Evolutionary conservation across 1,140 invertebrate genomes (phyloP).

Genomic region (Drosophila navojoa): DNA sequence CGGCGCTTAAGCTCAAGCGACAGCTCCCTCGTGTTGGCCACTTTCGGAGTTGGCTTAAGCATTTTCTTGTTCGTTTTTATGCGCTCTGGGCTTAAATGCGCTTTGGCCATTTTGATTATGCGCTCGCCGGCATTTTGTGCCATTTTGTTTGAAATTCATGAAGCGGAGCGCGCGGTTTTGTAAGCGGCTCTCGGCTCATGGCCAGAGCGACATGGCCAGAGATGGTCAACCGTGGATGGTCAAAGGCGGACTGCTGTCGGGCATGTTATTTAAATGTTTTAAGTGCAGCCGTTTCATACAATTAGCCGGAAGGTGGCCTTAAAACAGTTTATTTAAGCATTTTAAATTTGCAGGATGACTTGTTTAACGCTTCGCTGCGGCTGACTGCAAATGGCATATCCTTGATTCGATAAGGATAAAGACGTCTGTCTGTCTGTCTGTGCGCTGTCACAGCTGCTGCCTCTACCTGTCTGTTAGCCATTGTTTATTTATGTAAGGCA

Average conservation of each 20-base stretch:
- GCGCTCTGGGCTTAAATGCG: conserved; percentile 73
- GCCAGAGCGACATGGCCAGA: not conserved
- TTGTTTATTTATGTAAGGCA: conserved; percentile 66
- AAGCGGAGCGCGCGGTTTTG: conserved; percentile 54
- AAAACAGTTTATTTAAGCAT: conserved; percentile 25
- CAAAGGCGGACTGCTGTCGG: not conserved
- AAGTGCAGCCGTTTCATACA: conserved; percentile 12
- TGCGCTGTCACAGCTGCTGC: conserved; percentile 31
- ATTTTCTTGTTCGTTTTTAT: conserved; percentile 58
- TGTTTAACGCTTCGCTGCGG: conserved; percentile 66
- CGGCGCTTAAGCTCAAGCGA: conserved; percentile 63
- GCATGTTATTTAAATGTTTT: conserved; percentile 45
- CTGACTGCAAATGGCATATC: conserved; percentile 42
- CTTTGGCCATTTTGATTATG: conserved; percentile 72
- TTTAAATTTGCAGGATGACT: conserved; percentile 46
- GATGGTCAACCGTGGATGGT: not conserved
- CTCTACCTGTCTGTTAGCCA: conserved; percentile 41
- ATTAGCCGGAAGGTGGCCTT: conserved; percentile 19
- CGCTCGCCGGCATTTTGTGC: conserved; percentile 27
- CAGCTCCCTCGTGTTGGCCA: conserved; percentile 22
- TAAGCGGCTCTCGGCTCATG: conserved; percentile 22
- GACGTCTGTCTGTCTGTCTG: conserved; percentile 40
- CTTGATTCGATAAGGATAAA: conserved; percentile 57
- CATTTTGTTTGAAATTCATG: conserved; percentile 70
- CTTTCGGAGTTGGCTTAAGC: conserved; percentile 57